Base-by-base conservation (phyloP, 2,888 invertebrate genomes). In the Nephrocerus scutellatus region DNA sequence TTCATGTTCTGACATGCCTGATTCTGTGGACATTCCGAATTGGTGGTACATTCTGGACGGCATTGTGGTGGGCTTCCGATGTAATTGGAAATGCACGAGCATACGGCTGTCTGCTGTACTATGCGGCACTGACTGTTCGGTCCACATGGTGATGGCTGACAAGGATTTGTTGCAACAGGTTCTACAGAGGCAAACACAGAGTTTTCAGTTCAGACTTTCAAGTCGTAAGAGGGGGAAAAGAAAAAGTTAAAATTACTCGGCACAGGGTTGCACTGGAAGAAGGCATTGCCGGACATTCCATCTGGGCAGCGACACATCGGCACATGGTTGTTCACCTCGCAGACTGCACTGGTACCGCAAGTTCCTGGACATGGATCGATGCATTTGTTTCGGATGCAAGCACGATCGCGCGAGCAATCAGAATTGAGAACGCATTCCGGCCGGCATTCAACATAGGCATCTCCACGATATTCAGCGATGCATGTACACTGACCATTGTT, bases 261-360 rank as follows among this genome's bases (percentile, higher is more conserved):
- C 16, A 71, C 54, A 4, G 60, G 53, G 23, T 61, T 61, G 44
- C 85, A 85, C 53, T 75, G 73, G 20, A 80, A 72, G 59, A 84
- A 84, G 33, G 89, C 85, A 72, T 88, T 86, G 48, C 88, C 87
- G 3, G 81, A 79, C 62, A 74, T 85, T 36, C 82, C 84, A 45
- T 74, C 71, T 26, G 81, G 82, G 57, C 87, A 88, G 21, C 75
- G 74, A 56, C 87, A 87, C 46, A 80, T 75, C 14, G 88, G 85
- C 32, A 88, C 77, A 56, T 89, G 87, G 47, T 82, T 80, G 54
- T 78, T 76, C 3, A 87, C 85, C 31, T 74, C 76, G 56, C 90
- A 90, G 55, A 84, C 76, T 8, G 90, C 87, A 51, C 81, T 75
- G n/a, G 74, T 70, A 6, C 83, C 84, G 63, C 87, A 81, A 31